Evolutionary conservation across 1,140 invertebrate species (phyloP).

Genomic region (Teleogryllus occipitalis): DNA sequence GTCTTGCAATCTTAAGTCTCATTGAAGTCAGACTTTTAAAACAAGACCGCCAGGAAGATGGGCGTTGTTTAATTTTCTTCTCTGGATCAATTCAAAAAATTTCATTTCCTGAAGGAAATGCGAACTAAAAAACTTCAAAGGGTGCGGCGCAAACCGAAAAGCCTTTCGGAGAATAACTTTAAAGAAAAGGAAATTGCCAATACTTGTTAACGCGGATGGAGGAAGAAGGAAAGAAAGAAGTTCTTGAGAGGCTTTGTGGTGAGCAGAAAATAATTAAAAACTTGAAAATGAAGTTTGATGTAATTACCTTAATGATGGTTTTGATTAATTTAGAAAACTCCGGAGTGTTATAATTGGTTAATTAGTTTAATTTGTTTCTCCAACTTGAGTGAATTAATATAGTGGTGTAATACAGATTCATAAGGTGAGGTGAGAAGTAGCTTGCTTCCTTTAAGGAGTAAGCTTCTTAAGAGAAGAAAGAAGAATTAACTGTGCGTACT

Average conservation of each 20-base stretch:
- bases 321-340: background rate
- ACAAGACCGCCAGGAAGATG: too few relatives aligned
- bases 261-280: background rate
- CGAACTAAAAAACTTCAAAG: too few relatives aligned
- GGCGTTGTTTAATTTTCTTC: too few relatives aligned
- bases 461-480: background rate
- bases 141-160: too few relatives aligned
- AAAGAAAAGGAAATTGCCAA: too few relatives aligned
- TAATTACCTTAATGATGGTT: background rate
- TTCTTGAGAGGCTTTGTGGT: background rate
- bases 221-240: background rate
- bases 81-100: too few relatives aligned
- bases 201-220: too few relatives aligned
- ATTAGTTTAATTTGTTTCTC: constrained; percentile 2
- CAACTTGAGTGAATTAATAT: background rate
- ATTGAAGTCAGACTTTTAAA: too few relatives aligned
- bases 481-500: background rate
- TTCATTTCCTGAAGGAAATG: too few relatives aligned
- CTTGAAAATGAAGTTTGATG: background rate
- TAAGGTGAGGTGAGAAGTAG: background rate
- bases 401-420: background rate
- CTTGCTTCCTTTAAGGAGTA: background rate
- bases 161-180: too few relatives aligned
- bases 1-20: too few relatives aligned
- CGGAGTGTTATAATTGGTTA: background rate